These are phyloP conservation scores for Stenodema calcarata DNA, from an alignment of 2,888 invertebrate genomes.

Conservation along the genomic window DNA sequence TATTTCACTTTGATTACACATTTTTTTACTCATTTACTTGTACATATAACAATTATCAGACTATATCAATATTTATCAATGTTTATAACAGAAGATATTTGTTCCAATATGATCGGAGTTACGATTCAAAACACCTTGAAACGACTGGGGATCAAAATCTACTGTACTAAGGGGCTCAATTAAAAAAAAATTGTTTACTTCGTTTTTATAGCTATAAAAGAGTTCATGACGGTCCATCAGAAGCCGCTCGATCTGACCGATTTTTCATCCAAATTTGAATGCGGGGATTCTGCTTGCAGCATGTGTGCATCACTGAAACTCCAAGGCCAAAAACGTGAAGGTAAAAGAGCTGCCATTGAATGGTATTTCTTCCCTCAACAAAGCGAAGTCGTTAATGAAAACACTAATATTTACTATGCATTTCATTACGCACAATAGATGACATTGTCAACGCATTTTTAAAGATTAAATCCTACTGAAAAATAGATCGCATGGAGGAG, in stretches of 20 bases:
- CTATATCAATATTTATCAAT: neutral
- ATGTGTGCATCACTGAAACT: slow-evolving; percentile 6
- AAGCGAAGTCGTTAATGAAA: no score
- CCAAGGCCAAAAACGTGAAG: neutral
- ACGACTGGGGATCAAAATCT: no score
- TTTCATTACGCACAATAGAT: no score
- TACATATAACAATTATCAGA: neutral
- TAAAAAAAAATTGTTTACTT: no score
- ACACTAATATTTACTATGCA: no score
- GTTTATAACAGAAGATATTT: neutral
- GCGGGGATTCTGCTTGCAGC: neutral
- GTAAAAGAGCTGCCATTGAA: neutral
- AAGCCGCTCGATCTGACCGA: neutral
- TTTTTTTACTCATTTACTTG: neutral
- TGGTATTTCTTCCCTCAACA: no score
- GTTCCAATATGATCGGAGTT: no score
- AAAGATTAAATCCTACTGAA: no score
- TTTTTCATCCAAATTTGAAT: neutral
- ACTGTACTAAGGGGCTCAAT: no score
- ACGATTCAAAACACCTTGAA: no score
- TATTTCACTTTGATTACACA: neutral
- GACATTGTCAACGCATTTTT: no score
- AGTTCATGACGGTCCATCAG: neutral
- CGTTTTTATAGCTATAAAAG: neutral
- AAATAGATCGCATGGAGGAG: no score